These are phyloP conservation scores for Boloria euphrosyne DNA, from an alignment of 2,888 invertebrate species.

Conservation along the genomic window DNA sequence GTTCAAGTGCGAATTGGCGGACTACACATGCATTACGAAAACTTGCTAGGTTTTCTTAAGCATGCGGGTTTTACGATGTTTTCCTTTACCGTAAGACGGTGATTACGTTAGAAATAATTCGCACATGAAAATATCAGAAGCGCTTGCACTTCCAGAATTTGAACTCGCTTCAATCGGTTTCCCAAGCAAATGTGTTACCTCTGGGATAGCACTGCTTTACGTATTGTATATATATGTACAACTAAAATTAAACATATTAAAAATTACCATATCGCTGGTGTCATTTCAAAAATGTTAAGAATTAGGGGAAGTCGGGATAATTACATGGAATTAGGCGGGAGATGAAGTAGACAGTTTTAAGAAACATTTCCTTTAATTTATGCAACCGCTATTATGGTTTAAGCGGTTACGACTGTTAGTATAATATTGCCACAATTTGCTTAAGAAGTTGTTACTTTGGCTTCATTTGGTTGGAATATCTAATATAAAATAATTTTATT, in stretches of 20 bases:
- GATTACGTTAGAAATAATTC: no score
- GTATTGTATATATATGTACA: not conserved
- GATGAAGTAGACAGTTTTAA: constrained; percentile 32
- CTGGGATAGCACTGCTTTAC: no score
- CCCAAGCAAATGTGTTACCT: no score
- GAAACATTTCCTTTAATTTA: constrained; percentile 35
- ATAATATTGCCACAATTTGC: constrained; percentile 16
- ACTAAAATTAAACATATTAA: not conserved
- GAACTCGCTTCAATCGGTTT: no score
- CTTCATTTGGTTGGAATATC: constrained; percentile 1
- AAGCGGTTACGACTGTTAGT: constrained; percentile 30
- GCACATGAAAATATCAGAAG: no score
- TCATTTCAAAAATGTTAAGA: constrained; percentile 11
- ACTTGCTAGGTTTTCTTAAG: no score
- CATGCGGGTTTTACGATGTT: no score
- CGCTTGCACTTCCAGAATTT: no score
- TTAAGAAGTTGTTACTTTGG: constrained; percentile 11
- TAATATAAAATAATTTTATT: not conserved
- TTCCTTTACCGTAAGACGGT: no score
- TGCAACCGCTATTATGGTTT: constrained; percentile 32
- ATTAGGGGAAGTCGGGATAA: constrained; percentile 27
- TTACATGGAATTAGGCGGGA: constrained; percentile 32
- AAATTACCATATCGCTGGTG: not conserved
- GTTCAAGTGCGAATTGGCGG: no score
- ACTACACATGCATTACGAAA: no score